Base-by-base conservation (phyloP, 2,797 vertebrate genomes). In the Tachyglossus aculeatus region DNA sequence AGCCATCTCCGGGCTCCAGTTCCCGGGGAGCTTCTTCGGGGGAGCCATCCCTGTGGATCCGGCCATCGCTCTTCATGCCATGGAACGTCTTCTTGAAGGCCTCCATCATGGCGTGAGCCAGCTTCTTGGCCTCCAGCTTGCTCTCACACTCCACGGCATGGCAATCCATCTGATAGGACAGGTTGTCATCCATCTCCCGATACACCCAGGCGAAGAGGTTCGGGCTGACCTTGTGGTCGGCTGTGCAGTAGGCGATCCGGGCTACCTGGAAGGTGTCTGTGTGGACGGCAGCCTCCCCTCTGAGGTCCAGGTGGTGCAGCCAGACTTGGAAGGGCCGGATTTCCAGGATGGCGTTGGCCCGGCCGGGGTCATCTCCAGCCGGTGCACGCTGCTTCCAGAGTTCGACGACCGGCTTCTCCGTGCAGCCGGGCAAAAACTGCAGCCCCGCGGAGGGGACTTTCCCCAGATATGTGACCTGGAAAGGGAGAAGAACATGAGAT, bases 181-280 rank as follows among this genome's bases (percentile, higher is more conserved):
- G 93, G 93, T 99, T 97, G 4, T 98, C 97, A 1, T 98, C 99
- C 91, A 99, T 99, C 93, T 99, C 96, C 78, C 98, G 92, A 89
- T 99, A 99, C 71, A 99, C 95, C 97, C 98, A 99, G 58, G 98
- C 98, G 1, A 99, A 99, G 82, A 99, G 93, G 79, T 98, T 98
- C 77, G 97, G 95, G 88, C 94, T 96, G 85, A 96, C 70, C 3
- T 96, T 89, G 89, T 99, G 98, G 91, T 99, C 98, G 2, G 98
- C 98, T 2, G 98, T 99, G 96, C 98, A 99, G 89, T 99, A 99
- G 72, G 98, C 98, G 5, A 99, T 99, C 43, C 97, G 96, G 19
- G 98, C 96, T 89, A 99, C 98, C 90, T 99, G 97, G 91, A 98
- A 99, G 79, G 97, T 98, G 94, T 99, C 97, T 96, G 98, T 96